Base-by-base conservation (phyloP, 2,888 invertebrate species). In the Pseudococcus jackbeardsleyi region DNA sequence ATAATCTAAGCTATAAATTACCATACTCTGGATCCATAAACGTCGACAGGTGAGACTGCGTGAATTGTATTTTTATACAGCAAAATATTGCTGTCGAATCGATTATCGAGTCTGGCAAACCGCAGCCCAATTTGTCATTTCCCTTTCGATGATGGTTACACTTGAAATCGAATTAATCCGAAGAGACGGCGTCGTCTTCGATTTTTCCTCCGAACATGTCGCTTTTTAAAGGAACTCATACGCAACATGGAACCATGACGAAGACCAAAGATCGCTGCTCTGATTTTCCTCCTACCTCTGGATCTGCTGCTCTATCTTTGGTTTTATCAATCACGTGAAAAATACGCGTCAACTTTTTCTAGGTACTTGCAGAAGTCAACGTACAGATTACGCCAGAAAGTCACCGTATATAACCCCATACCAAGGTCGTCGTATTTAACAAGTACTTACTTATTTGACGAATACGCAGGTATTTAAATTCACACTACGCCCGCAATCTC, bases 81-180 rank as follows among this genome's bases (percentile, higher is more conserved):
- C 7, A 59, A 59, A 0, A 59, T 9, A n/a, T n/a, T n/a, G n/a
- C 54, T n/a, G n/a, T 54, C n/a, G 54, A 12, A n/a, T 54, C 54
- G 54, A 54, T 54, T n/a, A 64, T 1, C 8, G 22, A 22, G 9
- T 11, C 8, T 22, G 8, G 22, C 26, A 72, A 72, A 68, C 68
- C 68, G 4, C 72, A 72, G 33, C 33, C 11, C 22, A 64, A 64
- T 64, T 64, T 64, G 64, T 64, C 64, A 64, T 22, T 72, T 72
- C 72, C 33, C 33, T 26, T 33, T 72, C 15, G 33, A 72, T 17
- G 72, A 72, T 33, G 72, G 26, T 72, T 72, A 72, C 72, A 72
- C 72, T 72, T 33, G 72, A 72, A 72, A 72, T 72, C 72, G 72
- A 72, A 72, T 72, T 72, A 72, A 72, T 72, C 72, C 15, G 2